Base-by-base conservation (phyloP, 2,113 vertebrate genomes). In the Spermophilus dauricus region DNA sequence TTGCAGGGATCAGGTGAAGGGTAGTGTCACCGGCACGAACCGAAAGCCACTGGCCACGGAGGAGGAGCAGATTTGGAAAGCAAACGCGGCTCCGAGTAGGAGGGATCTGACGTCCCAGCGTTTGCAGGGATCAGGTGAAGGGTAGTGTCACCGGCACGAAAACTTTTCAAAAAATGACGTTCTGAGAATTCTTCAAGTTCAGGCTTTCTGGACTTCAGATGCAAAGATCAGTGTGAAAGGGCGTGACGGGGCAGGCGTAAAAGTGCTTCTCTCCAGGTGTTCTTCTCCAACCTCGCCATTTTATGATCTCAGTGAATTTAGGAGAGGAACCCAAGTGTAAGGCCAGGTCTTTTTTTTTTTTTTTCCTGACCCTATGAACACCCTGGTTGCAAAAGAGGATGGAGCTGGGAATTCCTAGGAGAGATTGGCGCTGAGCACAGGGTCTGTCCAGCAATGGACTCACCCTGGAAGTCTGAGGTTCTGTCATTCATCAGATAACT, bases 211-310 rank as follows among this genome's bases (percentile, higher is more conserved):
- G 73, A 7, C 73, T 4, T 18, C 63, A 67, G 88, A 88, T 65
- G 42, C 51, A 88, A 9, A 81, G 61, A 34, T 39, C 63, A 5
- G 0, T 22, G 26, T 0, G 1, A 32, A 75, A 69, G 75, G 32
- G 53, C 5, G 0, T 6, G 42, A 17, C 26, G 8, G 0, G 0
- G 39, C 26, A 39, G 69, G 16, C 4, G 5, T 12, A 16, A 51
- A 24, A 2, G 8, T 37, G 4, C 8, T 16, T 78, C 51, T 10
- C n/a, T 53, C 65, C 18, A 34, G 1, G 2, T 58, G 39, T 53
- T 39, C 9, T 56, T 26, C 73, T n/a, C 51, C 4, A 37, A 34
- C 8, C 82, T 67, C 65, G 76, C 24, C 10, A 3, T 32, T 18
- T 48, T 32, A 13, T 32, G 14, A 7, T 3, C 10, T 18, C 13